phyloP scores from a whole-genome alignment of 2,888 invertebrate genomes.

The Therioaphis trifolii region DNA sequence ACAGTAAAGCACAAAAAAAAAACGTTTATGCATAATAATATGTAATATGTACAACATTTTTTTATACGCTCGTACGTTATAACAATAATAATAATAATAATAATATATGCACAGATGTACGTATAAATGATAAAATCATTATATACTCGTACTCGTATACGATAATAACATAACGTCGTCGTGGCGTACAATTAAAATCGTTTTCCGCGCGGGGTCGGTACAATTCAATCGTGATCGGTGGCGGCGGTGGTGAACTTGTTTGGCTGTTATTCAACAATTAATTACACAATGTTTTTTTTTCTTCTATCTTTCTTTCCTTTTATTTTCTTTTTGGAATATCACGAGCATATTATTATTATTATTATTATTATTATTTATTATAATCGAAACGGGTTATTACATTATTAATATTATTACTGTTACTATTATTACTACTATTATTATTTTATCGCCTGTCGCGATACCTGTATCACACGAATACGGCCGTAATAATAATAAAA shows the following conservation, averaged over 20 bases:
- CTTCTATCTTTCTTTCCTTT: not conserved
- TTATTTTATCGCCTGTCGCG: too few relatives aligned
- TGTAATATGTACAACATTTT: too few relatives aligned
- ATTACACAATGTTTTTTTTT: constrained; percentile 25
- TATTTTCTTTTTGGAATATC: constrained; percentile 47
- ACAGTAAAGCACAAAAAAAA: constrained; percentile 39
- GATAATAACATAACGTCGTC: too few relatives aligned
- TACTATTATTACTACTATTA: too few relatives aligned
- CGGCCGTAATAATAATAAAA: too few relatives aligned
- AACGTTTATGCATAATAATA: constrained; percentile 1
- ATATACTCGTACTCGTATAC: too few relatives aligned
- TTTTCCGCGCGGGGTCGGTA: not conserved
- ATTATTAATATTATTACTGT: constrained; percentile 2
- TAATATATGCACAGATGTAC: too few relatives aligned
- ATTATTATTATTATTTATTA: constrained; percentile 41
- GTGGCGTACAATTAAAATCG: constrained; percentile 33
- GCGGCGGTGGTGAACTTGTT: constrained; percentile 17
- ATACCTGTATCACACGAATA: too few relatives aligned
- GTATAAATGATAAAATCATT: not conserved
- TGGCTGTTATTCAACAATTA: constrained; percentile 51
- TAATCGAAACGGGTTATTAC: constrained; percentile 34
- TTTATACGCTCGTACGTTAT: too few relatives aligned
- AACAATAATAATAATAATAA: too few relatives aligned
- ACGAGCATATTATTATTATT: constrained; percentile 25
- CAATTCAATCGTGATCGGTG: constrained; percentile 22